Evolutionary conservation across 2,888 invertebrate genomes (phyloP).

Genomic region (Anagyrus pseudococci): DNA sequence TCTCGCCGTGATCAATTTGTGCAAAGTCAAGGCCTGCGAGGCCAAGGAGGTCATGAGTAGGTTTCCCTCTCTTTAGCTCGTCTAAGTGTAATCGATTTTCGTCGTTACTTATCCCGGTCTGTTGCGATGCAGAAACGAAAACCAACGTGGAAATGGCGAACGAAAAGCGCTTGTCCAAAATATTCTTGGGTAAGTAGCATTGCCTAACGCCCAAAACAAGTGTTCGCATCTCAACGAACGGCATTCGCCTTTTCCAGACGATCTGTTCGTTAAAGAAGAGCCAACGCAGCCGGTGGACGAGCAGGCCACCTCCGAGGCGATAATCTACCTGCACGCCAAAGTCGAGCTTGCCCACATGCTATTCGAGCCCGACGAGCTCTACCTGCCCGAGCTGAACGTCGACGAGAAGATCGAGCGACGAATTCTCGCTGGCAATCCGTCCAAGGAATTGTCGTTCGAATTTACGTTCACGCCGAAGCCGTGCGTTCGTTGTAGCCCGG

Average conservation of each 20-base stretch:
- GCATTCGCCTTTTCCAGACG: not conserved
- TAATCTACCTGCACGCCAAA: constrained; percentile 67
- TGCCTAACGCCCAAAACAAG: not conserved
- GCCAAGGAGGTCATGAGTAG: constrained; percentile 42
- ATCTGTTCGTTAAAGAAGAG: not conserved
- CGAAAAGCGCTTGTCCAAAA: not conserved
- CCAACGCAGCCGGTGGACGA: not conserved
- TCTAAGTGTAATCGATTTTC: not conserved
- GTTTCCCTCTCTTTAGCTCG: constrained; percentile 3
- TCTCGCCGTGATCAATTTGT: constrained; percentile 46
- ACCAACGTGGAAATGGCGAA: not conserved
- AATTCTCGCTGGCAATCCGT: constrained; percentile 63
- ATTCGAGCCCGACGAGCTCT: constrained; percentile 63
- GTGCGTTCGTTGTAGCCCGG: constrained; percentile 62
- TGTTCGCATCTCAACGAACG: not conserved
- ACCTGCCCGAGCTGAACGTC: constrained; percentile 63
- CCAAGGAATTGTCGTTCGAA: constrained; percentile 59
- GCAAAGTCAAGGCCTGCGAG: constrained; percentile 44
- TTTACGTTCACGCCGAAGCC: constrained; percentile 60
- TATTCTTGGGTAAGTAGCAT: not conserved
- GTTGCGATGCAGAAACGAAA: constrained; percentile 32
- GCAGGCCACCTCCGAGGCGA: constrained; percentile 50
- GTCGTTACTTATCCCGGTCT: too few species aligned
- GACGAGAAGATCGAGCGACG: constrained; percentile 58
- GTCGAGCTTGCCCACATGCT: constrained; percentile 64